Conservation (phyloP, 2,888 invertebrate genomes). For the Drosophila kanekoi region DNA sequence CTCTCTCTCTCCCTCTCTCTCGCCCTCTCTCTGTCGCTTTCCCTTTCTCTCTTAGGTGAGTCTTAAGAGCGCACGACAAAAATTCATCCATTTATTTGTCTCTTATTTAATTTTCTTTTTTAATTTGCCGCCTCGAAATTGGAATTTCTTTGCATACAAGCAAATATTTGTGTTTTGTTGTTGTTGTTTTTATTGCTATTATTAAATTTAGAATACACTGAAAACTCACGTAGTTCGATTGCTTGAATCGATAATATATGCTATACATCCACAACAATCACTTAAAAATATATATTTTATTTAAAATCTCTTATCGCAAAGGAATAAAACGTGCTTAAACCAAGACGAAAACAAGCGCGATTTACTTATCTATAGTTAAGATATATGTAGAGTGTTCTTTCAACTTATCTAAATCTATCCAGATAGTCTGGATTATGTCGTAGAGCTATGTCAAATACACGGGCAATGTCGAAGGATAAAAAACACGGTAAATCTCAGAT, state of each 20-base stretch:
- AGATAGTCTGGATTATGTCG: no score
- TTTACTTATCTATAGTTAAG: no score
- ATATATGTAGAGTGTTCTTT: no score
- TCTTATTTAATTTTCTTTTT: conserved; percentile 10
- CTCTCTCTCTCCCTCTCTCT: neutral
- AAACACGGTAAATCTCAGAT: no score
- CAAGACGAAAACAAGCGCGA: no score
- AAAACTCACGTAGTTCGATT: conserved; percentile 27
- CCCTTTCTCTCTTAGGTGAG: no score
- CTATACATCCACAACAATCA: neutral
- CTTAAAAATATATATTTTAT: neutral
- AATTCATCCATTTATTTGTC: conserved; percentile 19
- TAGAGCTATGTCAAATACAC: no score
- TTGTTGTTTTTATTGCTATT: conserved; percentile 24
- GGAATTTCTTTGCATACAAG: conserved; percentile 43
- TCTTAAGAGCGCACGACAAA: conserved; percentile 23
- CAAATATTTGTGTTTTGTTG: conserved; percentile 31
- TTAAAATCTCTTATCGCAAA: neutral
- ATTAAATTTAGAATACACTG: conserved; percentile 66
- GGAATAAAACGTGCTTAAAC: neutral
- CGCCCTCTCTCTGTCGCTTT: conserved; percentile 26
- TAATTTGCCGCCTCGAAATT: conserved; percentile 20
- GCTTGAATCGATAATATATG: conserved; percentile 20
- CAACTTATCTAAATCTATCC: no score
- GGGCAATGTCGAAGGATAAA: no score